phyloP scores from a whole-genome alignment of 1,140 invertebrate species.

The Agrypnia vestita region DNA sequence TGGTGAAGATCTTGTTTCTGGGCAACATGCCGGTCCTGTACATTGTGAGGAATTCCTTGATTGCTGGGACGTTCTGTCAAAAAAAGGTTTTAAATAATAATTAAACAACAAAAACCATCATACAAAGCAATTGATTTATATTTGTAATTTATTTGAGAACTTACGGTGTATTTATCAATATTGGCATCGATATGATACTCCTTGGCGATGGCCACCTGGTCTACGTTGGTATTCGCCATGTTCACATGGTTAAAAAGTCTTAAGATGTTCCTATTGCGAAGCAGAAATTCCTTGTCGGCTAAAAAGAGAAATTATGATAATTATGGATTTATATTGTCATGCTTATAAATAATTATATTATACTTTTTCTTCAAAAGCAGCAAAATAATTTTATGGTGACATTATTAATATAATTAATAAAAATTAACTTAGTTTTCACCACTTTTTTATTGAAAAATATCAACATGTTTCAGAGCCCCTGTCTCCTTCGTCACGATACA shows the following conservation, averaged over 20 bases:
- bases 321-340: too few relatives aligned
- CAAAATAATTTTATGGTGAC: too few relatives aligned
- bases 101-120: neutral
- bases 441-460: too few relatives aligned
- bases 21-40: conserved; percentile 70
- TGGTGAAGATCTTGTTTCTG: conserved; percentile 72
- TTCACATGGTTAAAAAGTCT: conserved; percentile 73
- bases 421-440: too few relatives aligned
- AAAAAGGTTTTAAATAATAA: conserved; percentile 17
- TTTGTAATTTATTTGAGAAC: conserved; percentile 16
- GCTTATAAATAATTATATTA: too few relatives aligned
- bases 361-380: too few relatives aligned
- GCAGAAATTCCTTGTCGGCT: conserved; percentile 70
- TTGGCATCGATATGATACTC: conserved; percentile 67
- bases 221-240: conserved; percentile 67
- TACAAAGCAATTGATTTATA: too few relatives aligned
- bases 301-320: conserved; percentile 42
- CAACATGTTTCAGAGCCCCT: too few relatives aligned
- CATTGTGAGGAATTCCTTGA: conserved; percentile 75
- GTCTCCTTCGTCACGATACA: too few relatives aligned
- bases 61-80: conserved; percentile 69
- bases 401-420: too few relatives aligned
- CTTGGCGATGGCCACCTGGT: conserved; percentile 67
- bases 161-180: conserved; percentile 66
- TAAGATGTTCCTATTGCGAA: conserved; percentile 73